phyloP scores from a whole-genome alignment of 2,113 vertebrate genomes.

The Pseudorectes ferrugineus region DNA sequence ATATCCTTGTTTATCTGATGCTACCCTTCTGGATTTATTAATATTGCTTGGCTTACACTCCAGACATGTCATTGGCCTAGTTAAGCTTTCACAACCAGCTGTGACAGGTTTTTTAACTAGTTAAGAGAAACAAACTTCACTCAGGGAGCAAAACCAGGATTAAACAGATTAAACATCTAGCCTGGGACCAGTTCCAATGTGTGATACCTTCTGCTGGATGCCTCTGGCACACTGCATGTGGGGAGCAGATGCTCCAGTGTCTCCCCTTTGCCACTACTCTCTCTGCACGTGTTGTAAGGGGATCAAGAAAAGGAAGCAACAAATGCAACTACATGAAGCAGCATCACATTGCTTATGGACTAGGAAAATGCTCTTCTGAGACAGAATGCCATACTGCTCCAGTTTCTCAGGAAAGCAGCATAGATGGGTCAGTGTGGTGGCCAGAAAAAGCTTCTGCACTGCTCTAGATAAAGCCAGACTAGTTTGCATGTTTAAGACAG shows the following conservation, averaged over 20 bases:
- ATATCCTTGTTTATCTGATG: neutral
- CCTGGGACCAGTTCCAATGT: neutral
- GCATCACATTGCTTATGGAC: neutral
- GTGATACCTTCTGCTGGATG: neutral
- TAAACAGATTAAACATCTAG: neutral
- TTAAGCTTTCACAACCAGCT: neutral
- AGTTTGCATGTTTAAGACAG: neutral
- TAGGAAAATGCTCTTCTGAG: neutral
- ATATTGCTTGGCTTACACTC: neutral
- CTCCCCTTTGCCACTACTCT: neutral
- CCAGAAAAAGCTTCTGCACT: neutral
- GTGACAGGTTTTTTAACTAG: neutral
- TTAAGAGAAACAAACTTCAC: neutral
- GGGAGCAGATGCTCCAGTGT: neutral
- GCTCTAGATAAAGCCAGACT: neutral
- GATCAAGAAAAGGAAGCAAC: neutral
- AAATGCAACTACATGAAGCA: neutral
- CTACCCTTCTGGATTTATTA: neutral
- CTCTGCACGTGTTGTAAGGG: neutral
- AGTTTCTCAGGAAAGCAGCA: neutral
- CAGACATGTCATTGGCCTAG: rapidly evolving
- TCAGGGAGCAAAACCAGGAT: neutral
- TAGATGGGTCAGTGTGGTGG: rapidly evolving
- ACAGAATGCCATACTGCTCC: neutral
- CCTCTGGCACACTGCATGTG: neutral